phyloP scores from a whole-genome alignment of 2,888 invertebrate species.

The Punctoribates punctum region DNA sequence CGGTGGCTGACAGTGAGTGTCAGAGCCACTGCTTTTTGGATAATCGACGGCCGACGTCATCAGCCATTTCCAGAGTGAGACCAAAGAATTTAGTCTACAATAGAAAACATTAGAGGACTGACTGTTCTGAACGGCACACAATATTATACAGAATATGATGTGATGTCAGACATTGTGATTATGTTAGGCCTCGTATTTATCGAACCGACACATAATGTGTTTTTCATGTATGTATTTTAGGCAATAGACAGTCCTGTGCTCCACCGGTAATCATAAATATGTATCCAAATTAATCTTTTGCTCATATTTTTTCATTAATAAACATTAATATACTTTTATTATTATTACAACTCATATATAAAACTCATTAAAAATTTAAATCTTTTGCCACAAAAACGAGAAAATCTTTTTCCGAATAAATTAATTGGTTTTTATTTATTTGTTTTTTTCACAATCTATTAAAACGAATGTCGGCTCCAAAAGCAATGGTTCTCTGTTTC shows the following conservation, averaged over 20 bases:
- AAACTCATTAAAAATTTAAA: neutral
- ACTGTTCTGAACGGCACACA: neutral
- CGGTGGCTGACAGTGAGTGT: neutral
- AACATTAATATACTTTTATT: conserved; percentile 26
- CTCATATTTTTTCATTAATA: conserved; percentile 29
- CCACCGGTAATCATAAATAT: neutral
- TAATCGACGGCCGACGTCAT: conserved; percentile 12
- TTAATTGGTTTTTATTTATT: no score
- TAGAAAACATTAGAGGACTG: neutral
- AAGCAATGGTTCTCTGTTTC: no score
- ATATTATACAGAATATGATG: conserved; percentile 23
- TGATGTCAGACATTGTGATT: conserved; percentile 30
- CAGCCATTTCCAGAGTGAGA: neutral
- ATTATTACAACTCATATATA: neutral
- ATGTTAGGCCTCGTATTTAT: conserved; percentile 28
- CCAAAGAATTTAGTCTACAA: neutral
- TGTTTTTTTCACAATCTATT: no score
- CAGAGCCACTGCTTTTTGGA: conserved; percentile 8
- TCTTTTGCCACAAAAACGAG: neutral
- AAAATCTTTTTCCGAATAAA: no score
- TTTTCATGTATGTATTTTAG: conserved; percentile 33
- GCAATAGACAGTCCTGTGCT: neutral
- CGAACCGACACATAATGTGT: conserved; percentile 32
- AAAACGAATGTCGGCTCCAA: no score
- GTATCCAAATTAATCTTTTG: conserved; percentile 1